Evolutionary conservation across 1,140 invertebrate genomes (phyloP), one percentile per base, ranked within the genome.

Genomic region (Neodiprion fabricii): DNA sequence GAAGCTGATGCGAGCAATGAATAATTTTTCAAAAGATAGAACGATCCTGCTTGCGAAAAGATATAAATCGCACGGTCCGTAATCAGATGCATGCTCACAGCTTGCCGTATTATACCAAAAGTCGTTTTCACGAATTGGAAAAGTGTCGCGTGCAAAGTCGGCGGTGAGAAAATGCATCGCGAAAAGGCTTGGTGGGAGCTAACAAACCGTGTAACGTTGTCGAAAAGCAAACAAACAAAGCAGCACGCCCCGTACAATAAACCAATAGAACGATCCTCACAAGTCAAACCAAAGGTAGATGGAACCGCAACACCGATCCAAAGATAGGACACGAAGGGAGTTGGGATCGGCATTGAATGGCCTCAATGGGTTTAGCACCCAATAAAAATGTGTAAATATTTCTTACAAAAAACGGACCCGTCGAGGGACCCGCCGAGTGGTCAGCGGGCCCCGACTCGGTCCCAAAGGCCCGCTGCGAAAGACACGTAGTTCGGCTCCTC

Each of bases 351-450:
- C 66, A 28, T 66, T 72, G 65, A 72, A 81, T 77, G 21, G 50
- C 48, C 65, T 12, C 69, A 83, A 81, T 84, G 81, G 79, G 73
- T 85, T 85, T 85, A 83, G 74, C 85, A 85, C 82, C 81, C 81
- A 84, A 83, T 83, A 86, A 85, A 86, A 86, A 81, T 82, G 83
- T 85, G 82, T 82, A 84, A 85, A 85, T 82, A 81, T 85, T 82
- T 81, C 75, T 82, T 84, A 79, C 74, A 85, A 84, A 82, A 83
- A 79, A 77, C 70, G 67, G 48, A 7, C 14, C 65, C 23, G 67
- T 69, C 40, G 7, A 50, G 69, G 48, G 67, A 28, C 65, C 40
- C 40, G 40, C 49, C 72, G 66, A 67, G 66, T 65, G 61, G 28
- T 72, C 17, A 53, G 49, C 66, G 53, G 17, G 61, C 3, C 28